Percentiles rank a stretch among this genome's conserved stretches.
These are phyloP conservation scores for Seira musarum DNA, from an alignment of 2,888 invertebrate genomes.

Conservation along the genomic window DNA sequence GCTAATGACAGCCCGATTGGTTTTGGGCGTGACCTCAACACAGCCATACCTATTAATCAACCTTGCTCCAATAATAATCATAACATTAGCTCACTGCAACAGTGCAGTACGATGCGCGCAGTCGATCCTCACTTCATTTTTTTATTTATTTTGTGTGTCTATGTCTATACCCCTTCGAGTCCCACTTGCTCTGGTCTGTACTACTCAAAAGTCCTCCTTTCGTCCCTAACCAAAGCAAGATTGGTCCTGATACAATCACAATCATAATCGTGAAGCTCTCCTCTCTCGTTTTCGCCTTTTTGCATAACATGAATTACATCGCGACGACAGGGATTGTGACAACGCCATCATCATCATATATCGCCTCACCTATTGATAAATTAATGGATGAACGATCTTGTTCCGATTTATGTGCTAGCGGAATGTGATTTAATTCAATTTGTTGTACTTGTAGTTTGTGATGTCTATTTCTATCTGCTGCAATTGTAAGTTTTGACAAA, in stretches of 20 bases:
- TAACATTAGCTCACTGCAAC: conserved; percentile 46
- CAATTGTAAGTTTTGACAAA: neutral
- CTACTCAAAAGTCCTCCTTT: too few relatives aligned
- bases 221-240: neutral
- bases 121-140: too few relatives aligned
- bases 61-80: conserved; percentile 62
- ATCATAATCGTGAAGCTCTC: too few relatives aligned
- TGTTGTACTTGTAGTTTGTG: too few relatives aligned
- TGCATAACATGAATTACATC: too few relatives aligned
- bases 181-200: neutral
- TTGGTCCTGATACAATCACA: neutral
- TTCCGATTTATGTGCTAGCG: neutral
- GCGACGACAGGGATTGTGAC: too few relatives aligned
- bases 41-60: conserved; percentile 62
- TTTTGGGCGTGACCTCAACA: conserved; percentile 59
- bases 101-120: too few relatives aligned
- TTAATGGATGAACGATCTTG: neutral
- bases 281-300: too few relatives aligned
- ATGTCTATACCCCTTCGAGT: neutral
- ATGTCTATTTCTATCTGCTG: neutral
- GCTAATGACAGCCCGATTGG: conserved; percentile 61
- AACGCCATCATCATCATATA: conserved; percentile 9
- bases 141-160: neutral
- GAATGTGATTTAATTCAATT: too few relatives aligned
- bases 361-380: neutral